Evolutionary conservation across 2,797 vertebrate genomes (phyloP), one percentile per base, ranked within the genome.

Genomic region (Myotis daubentonii): DNA sequence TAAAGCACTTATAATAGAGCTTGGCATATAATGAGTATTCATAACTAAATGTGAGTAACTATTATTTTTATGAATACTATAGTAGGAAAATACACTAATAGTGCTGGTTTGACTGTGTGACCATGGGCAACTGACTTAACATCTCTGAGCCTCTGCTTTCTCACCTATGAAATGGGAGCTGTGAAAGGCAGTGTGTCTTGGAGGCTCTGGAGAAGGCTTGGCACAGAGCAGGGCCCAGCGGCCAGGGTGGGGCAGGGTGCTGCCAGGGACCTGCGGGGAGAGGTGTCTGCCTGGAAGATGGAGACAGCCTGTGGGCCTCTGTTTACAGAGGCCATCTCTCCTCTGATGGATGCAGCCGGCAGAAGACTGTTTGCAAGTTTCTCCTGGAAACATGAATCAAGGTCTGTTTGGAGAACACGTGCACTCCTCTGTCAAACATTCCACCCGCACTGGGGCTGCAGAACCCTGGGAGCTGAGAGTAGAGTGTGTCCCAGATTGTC

Each of bases 371-470:
- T 98, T 98, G 98, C 97, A 97, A 98, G 97, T 97, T 97, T 96
- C 97, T 97, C 97, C 97, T 98, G 97, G 98, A 98, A 98, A 95
- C 98, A 98, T 98, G 98, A 98, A 98, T 98, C 98, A 98, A 98
- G 97, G 97, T 96, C 94, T 98, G 98, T 98, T 98, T 98, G 98
- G 98, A 98, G 98, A 98, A 98, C 84, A 96, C 98, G 96, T 76
- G 79, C 94, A 94, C 33, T 0, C 88, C 80, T 96, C 98, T 98
- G 98, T 98, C 98, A 98, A 98, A 98, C 98, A 98, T 97, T 96
- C 78, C 96, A 92, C 96, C 97, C 89, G 30, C 84, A 8, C 84
- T 65, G 70, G 97, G 97, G 98, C 96, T 96, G 2, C 62, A 96
- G 97, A 96, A 95, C 97, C 90, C 96, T 38, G 88, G 76, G 96